Evolutionary conservation across 2,113 vertebrate species (phyloP).

Genomic region (Larimichthys crocea): DNA sequence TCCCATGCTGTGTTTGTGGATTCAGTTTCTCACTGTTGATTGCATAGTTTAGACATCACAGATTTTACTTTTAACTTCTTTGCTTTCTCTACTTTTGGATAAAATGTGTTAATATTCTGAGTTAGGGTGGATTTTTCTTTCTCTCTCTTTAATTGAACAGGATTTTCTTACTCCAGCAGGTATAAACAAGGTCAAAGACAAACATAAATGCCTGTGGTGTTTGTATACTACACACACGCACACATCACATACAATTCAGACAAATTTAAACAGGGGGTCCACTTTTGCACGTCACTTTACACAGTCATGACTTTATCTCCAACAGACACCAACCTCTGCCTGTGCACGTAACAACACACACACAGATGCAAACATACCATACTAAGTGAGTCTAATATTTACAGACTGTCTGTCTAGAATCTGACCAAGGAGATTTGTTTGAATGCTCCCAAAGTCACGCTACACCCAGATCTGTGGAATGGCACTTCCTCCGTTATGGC

Average conservation of each 20-base stretch:
- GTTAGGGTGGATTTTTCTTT: neutral
- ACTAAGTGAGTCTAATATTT: slow-evolving; percentile 56
- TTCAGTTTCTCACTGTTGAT: slow-evolving; percentile 34
- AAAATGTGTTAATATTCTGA: slow-evolving; percentile 1
- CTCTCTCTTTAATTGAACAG: slow-evolving; percentile 37
- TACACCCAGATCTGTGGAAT: slow-evolving; percentile 51
- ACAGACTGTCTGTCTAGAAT: slow-evolving; percentile 51
- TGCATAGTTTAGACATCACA: slow-evolving; percentile 22
- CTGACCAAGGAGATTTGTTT: slow-evolving; percentile 49
- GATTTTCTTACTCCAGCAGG: slow-evolving; percentile 24
- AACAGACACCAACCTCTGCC: neutral
- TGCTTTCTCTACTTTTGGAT: neutral
- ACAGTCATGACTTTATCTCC: neutral
- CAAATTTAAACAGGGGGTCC: slow-evolving; percentile 9
- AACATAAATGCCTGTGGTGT: slow-evolving; percentile 17
- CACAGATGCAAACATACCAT: slow-evolving; percentile 30
- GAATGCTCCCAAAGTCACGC: slow-evolving; percentile 63
- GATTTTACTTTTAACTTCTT: neutral
- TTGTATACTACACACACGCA: slow-evolving; percentile 5
- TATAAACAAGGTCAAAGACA: slow-evolving; percentile 52
- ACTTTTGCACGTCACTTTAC: slow-evolving; percentile 7
- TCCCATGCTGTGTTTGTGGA: slow-evolving; percentile 39
- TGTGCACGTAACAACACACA: slow-evolving; percentile 8
- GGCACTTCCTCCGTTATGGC: slow-evolving; percentile 41
- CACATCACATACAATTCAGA: neutral